Base-by-base conservation (phyloP, 2,797 vertebrate genomes). In the Notolabrus celidotus region DNA sequence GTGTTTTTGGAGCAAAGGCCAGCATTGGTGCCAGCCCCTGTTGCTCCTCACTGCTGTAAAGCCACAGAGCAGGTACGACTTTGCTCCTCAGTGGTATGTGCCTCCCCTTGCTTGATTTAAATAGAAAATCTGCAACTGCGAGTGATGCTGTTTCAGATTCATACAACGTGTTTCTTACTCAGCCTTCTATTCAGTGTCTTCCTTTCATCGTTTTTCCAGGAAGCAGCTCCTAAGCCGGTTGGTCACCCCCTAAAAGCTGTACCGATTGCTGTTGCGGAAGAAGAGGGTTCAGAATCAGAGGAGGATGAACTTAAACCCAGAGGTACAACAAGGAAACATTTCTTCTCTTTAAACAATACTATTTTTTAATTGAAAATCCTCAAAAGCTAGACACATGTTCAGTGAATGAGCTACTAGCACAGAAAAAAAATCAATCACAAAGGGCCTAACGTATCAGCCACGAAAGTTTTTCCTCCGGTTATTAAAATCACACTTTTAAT, bases 271-370 rank as follows among this genome's bases (percentile, higher is more conserved):
- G 96, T 99, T 84, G 98, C 97, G 1, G 98, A 99, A 20, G 97
- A 99, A 52, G 98, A 98, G 0, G 96, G 97, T 58, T 99, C 98
- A 0, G 98, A 99, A 80, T 98, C 97, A 0, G 98, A 99, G 52
- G 98, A 99, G 0, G 98, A 99, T 51, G 97, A 98, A 85, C 92
- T 99, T 33, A 99, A 98, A 89, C 98, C 98, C 38, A 95, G 98
- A 97, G 98, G 98, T 99, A 90, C 64, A 11, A 7, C 2, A 27
- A 27, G 17, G 31, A 3, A 39, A 11, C 12, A 19, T 49, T 56
- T 31, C 15, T 22, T 16, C 22, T 10, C 7, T 17, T n/a, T n/a
- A 10, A 66, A 56, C 42, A 63, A 41, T 27, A 62, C n/a, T n/a
- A 10, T 11, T 12, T 11, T 2, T 27, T 17, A n/a, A 9, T 20